A percentile compares a stretch with the other conserved stretches of the same genome.
Conservation (phyloP, 2,888 invertebrate species). For the Scrobipalpa costella region DNA sequence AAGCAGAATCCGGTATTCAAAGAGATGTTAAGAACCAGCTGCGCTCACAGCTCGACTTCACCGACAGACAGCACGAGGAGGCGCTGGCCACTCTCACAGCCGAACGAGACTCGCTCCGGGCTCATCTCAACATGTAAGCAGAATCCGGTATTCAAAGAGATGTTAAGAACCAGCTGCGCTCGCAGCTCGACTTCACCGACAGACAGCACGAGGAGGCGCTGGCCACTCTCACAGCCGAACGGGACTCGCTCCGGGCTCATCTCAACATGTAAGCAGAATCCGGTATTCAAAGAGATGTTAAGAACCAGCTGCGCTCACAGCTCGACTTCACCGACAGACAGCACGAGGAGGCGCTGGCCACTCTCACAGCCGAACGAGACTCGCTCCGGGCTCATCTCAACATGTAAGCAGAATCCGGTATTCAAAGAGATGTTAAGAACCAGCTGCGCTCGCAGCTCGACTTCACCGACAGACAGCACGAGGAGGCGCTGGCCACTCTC, state of each 20-base stretch:
- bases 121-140: conserved; percentile 63
- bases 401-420: conserved; percentile 47
- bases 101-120: conserved; percentile 60
- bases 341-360: conserved; percentile 66
- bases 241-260: conserved; percentile 60
- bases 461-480: conserved; percentile 67
- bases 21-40: conserved; percentile 43
- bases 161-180: conserved; percentile 51
- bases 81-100: conserved; percentile 57
- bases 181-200: conserved; percentile 66
- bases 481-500: conserved; percentile 61
- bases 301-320: conserved; percentile 58
- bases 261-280: conserved; percentile 56
- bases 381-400: conserved; percentile 60
- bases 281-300: neutral
- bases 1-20: conserved; percentile 11
- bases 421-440: conserved; percentile 22
- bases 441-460: conserved; percentile 67
- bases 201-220: conserved; percentile 69
- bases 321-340: conserved; percentile 67
- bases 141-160: neutral
- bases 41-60: conserved; percentile 65
- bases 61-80: conserved; percentile 71
- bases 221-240: conserved; percentile 59
- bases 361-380: conserved; percentile 64